Percentiles rank a stretch among this genome's conserved stretches.
Evolutionary conservation across 1,140 invertebrate genomes (phyloP).

Genomic region (Drosophila arawakana): DNA sequence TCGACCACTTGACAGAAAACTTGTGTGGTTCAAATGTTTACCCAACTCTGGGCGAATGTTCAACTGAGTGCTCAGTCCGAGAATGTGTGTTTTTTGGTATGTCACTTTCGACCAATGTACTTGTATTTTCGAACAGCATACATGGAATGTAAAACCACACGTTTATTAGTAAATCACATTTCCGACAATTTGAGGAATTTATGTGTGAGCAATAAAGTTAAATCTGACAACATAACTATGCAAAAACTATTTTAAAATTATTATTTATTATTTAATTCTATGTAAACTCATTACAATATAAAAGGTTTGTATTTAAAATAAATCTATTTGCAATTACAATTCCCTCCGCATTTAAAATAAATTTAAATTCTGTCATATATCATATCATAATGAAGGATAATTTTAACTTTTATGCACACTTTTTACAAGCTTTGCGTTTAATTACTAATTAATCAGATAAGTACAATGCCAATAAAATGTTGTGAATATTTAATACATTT

Average conservation of each 20-base stretch:
- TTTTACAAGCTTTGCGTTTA: neutral
- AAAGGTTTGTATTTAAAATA: neutral
- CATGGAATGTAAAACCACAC: slow-evolving; percentile 1
- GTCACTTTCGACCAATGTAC: neutral
- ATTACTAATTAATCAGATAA: slow-evolving; percentile 7
- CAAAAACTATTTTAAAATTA: too few species aligned
- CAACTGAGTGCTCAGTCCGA: slow-evolving; percentile 1
- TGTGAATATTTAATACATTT: neutral
- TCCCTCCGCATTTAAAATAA: neutral
- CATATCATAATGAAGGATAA: too few species aligned
- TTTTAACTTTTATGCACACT: too few species aligned
- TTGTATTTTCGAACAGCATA: neutral
- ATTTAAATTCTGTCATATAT: too few species aligned
- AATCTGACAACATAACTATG: neutral
- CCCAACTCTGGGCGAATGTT: slow-evolving; percentile 7
- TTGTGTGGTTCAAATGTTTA: slow-evolving; percentile 17
- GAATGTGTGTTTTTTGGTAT: slow-evolving; percentile 4
- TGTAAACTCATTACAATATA: too few species aligned
- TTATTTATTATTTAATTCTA: too few species aligned
- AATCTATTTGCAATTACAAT: neutral
- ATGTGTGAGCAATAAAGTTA: neutral
- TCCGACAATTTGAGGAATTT: neutral
- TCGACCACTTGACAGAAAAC: slow-evolving; percentile 25
- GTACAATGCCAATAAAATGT: slow-evolving; percentile 7
- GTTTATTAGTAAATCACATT: slow-evolving; percentile 3